Evolutionary conservation across 2,113 vertebrate genomes (phyloP).

Genomic region (Morone chrysops): DNA sequence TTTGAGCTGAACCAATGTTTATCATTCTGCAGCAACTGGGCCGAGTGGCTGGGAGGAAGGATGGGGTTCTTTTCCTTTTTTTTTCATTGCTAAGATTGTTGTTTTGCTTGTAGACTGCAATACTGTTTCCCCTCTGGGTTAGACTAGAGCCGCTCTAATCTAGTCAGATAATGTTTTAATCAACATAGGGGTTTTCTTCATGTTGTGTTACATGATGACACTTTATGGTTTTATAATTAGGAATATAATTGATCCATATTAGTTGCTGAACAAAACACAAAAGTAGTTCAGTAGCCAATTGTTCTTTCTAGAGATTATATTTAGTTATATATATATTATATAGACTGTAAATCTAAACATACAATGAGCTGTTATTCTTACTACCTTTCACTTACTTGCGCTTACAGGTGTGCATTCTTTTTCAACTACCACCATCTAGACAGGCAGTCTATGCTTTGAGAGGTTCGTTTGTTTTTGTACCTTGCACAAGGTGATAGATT

Average conservation of each 20-base stretch:
- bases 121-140: constrained; percentile 50
- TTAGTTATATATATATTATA: not conserved
- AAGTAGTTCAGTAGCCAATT: constrained; percentile 5
- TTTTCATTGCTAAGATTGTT: constrained; percentile 40
- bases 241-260: constrained; percentile 43
- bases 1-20: constrained; percentile 69
- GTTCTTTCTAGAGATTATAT: constrained; percentile 18
- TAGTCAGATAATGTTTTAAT: constrained; percentile 72
- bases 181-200: constrained; percentile 66
- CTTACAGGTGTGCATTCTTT: not conserved
- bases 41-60: constrained; percentile 45
- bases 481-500: not conserved
- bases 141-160: constrained; percentile 64
- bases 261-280: constrained; percentile 13
- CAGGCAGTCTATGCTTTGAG: not conserved
- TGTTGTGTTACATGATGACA: constrained; percentile 46
- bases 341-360: not conserved
- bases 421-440: not conserved
- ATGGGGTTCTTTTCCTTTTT: constrained; percentile 11
- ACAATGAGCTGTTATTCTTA: not conserved
- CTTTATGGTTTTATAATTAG: constrained; percentile 55
- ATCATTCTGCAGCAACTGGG: constrained; percentile 56
- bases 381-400: not conserved
- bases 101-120: constrained; percentile 50
- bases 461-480: constrained; percentile 2